Evolutionary conservation across 2,888 invertebrate species (phyloP).

Genomic region (Hylaea fasciaria): DNA sequence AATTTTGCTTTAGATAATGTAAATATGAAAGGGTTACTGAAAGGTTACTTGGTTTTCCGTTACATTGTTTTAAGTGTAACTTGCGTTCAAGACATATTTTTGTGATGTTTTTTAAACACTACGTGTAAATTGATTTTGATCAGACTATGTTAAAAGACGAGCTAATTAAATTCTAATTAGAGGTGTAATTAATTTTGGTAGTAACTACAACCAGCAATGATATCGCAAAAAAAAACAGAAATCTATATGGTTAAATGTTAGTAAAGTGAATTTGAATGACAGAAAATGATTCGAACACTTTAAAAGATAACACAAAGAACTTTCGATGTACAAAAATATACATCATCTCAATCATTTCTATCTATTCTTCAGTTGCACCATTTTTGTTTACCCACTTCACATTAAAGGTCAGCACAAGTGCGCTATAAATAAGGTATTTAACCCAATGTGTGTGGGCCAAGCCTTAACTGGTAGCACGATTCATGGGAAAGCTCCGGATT

Average conservation of each 20-base stretch:
- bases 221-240: no score
- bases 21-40: slow-evolving; percentile 13
- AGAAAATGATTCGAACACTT: not conserved
- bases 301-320: not conserved
- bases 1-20: slow-evolving; percentile 15
- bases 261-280: no score
- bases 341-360: slow-evolving; percentile 22
- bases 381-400: slow-evolving; percentile 40
- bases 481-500: slow-evolving; percentile 67
- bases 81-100: no score
- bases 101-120: no score
- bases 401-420: slow-evolving; percentile 74
- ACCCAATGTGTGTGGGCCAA: slow-evolving; percentile 78
- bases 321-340: not conserved
- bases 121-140: no score
- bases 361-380: slow-evolving; percentile 37
- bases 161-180: no score
- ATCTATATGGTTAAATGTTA: no score
- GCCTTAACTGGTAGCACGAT: slow-evolving; percentile 67
- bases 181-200: no score
- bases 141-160: no score
- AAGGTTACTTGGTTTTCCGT: not conserved
- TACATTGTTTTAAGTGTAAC: no score
- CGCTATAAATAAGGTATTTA: slow-evolving; percentile 80
- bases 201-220: no score